Evolutionary conservation across 2,113 vertebrate species (phyloP).

Genomic region (Tympanuchus pallidicinctus): DNA sequence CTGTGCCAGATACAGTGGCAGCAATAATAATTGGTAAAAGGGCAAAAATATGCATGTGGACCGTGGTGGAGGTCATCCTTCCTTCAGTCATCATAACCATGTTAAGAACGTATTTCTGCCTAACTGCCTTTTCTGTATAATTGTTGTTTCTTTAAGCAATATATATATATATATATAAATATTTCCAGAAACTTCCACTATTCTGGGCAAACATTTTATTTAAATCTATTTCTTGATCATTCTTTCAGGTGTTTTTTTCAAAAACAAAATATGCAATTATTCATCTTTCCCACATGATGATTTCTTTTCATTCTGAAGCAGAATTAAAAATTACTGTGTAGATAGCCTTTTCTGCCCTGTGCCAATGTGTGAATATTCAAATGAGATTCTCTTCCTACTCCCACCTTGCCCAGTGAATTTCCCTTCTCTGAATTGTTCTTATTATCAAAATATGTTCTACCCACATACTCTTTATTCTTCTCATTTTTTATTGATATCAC

Average conservation of each 20-base stretch:
- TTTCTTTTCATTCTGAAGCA: constrained; percentile 14
- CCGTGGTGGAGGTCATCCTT: not conserved
- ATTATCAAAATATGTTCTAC: not conserved
- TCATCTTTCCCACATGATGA: not conserved
- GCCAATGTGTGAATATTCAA: not conserved
- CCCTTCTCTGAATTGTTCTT: not conserved
- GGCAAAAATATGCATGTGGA: not conserved
- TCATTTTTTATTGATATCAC: not conserved
- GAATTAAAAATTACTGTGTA: not conserved
- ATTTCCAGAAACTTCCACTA: not conserved
- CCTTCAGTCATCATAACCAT: not conserved
- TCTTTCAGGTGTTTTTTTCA: not conserved
- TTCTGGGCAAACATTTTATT: constrained; percentile 6
- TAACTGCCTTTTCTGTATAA: not conserved
- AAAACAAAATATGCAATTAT: not conserved
- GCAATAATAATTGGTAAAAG: not conserved
- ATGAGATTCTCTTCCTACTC: not conserved
- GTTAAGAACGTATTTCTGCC: not conserved
- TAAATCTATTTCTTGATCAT: not conserved
- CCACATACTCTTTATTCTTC: not conserved
- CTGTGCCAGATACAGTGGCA: not conserved
- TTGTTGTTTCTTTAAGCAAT: not conserved
- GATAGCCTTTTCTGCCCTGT: not conserved
- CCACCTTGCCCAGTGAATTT: not conserved
- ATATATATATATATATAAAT: not conserved